Evolutionary conservation across 2,888 invertebrate genomes (phyloP).

Genomic region (Lasiommata megera): DNA sequence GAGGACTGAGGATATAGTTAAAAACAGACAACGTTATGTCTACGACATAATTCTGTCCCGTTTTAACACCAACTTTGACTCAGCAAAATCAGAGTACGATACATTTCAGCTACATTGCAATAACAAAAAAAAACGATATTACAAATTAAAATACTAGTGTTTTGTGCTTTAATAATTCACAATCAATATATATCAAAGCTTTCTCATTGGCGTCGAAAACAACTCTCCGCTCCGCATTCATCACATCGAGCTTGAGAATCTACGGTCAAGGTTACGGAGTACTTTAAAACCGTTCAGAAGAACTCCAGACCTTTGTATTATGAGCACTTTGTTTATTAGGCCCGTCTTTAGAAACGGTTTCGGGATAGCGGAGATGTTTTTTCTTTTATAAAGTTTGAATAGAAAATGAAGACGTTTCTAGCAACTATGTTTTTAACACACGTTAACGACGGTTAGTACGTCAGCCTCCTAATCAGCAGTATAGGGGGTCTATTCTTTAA

Average conservation of each 20-base stretch:
- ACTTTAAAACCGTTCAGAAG: not conserved
- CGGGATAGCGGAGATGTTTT: not conserved
- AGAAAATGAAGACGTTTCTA: not conserved
- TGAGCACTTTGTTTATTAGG: not conserved
- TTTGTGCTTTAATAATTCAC: too few relatives aligned
- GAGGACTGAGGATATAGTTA: too few relatives aligned
- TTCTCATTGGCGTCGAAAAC: not conserved
- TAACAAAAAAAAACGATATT: too few relatives aligned
- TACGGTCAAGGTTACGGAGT: constrained; percentile 2
- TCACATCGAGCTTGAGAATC: not conserved
- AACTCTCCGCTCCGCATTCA: not conserved
- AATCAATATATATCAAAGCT: not conserved
- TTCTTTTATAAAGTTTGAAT: not conserved
- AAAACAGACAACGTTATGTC: too few relatives aligned
- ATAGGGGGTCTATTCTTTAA: too few relatives aligned
- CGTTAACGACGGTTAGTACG: too few relatives aligned
- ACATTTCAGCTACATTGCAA: too few relatives aligned
- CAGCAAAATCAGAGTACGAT: too few relatives aligned
- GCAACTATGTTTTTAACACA: not conserved
- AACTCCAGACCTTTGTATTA: not conserved
- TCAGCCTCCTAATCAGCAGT: too few relatives aligned
- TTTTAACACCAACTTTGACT: too few relatives aligned
- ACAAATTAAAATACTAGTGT: too few relatives aligned
- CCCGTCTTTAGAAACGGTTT: not conserved
- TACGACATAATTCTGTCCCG: too few relatives aligned